Conservation (phyloP, 2,113 vertebrate genomes). For the Ammospiza nelsoni region DNA sequence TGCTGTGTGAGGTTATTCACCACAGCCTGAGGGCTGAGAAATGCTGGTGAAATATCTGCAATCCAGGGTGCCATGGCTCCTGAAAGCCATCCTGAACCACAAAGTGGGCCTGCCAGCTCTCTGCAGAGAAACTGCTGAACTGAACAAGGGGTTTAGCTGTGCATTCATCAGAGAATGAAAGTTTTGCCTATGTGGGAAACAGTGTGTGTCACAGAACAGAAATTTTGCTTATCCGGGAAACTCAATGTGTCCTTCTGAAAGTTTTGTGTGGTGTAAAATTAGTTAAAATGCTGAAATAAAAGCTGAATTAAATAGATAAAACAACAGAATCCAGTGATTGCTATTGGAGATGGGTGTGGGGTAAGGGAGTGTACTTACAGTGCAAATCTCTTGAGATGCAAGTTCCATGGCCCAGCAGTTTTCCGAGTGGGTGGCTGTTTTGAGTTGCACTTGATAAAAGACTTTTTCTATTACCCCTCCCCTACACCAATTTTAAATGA, state of each 20-base stretch:
- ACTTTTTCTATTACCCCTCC: background rate
- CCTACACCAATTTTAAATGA: background rate
- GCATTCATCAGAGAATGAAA: background rate
- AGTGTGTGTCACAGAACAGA: background rate
- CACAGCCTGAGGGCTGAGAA: background rate
- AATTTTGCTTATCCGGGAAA: background rate
- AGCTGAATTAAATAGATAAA: background rate
- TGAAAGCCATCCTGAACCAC: background rate
- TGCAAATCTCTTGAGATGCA: background rate
- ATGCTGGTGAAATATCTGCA: background rate
- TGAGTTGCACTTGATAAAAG: background rate
- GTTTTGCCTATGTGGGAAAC: background rate
- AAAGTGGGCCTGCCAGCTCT: background rate
- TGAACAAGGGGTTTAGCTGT: background rate
- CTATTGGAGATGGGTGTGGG: background rate
- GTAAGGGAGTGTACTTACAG: background rate
- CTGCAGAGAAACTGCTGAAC: background rate
- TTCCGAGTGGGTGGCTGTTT: constrained; percentile 17
- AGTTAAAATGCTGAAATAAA: background rate
- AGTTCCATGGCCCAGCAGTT: background rate
- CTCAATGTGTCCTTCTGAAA: background rate
- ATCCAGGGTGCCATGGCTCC: background rate
- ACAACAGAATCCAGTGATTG: background rate
- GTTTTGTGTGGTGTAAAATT: background rate
- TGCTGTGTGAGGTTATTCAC: background rate